phyloP scores from a whole-genome alignment of 2,113 vertebrate genomes.

The Clinocottus analis region DNA sequence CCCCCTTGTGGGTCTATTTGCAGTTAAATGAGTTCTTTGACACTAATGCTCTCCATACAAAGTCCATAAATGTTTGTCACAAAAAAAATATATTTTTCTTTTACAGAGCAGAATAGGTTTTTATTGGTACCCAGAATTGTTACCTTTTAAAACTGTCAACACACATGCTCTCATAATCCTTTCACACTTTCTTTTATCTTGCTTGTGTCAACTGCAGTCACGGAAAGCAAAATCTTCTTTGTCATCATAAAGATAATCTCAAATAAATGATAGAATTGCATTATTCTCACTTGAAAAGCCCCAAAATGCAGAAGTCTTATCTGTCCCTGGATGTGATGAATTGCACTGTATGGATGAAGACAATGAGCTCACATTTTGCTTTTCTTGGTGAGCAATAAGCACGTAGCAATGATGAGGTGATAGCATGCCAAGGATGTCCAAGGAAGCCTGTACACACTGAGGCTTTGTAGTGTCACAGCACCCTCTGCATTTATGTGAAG shows the following conservation, averaged over 20 bases:
- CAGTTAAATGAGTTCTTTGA: constrained; percentile 20
- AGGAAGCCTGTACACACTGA: constrained; percentile 18
- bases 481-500: constrained; percentile 35
- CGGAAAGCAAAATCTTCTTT: constrained; percentile 17
- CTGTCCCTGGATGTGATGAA: constrained; percentile 17
- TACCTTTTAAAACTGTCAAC: background rate
- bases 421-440: constrained; percentile 15
- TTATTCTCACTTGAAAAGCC: constrained; percentile 41
- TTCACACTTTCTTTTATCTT: constrained; percentile 21
- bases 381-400: constrained; percentile 45
- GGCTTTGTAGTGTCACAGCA: constrained; percentile 15
- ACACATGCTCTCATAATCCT: constrained; percentile 12
- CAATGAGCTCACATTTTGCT: constrained; percentile 28
- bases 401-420: constrained; percentile 25
- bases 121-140: background rate
- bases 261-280: constrained; percentile 16
- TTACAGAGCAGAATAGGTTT: background rate
- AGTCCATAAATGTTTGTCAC: constrained; percentile 5
- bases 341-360: constrained; percentile 8
- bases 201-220: constrained; percentile 23
- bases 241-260: constrained; percentile 34
- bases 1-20: constrained; percentile 67
- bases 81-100: constrained; percentile 11
- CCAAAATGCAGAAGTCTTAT: constrained; percentile 26
- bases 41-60: background rate